Evolutionary conservation across 1,140 invertebrate genomes (phyloP).

Genomic region (Armadillidium nasatum): DNA sequence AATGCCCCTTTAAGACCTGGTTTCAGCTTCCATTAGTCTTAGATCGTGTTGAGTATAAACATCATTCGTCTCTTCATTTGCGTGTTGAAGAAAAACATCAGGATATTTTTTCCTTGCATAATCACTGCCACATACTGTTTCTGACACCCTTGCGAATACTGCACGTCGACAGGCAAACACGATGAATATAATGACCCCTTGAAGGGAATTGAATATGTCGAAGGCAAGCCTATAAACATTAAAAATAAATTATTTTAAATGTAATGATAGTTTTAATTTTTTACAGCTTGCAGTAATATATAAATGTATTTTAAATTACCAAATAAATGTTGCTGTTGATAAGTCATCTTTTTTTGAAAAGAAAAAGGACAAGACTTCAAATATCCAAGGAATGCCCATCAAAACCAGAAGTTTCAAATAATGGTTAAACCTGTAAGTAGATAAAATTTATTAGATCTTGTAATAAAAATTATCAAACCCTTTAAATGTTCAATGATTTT

Average conservation of each 20-base stretch:
- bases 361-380: conserved; percentile 37
- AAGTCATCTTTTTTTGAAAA: conserved; percentile 19
- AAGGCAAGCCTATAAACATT: conserved; percentile 31
- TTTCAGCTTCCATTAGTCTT: neutral
- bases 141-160: conserved; percentile 29
- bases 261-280: neutral
- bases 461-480: too few relatives aligned
- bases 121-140: conserved; percentile 24
- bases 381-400: conserved; percentile 38
- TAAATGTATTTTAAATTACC: conserved; percentile 21
- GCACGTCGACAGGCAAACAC: conserved; percentile 36
- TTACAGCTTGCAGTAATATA: neutral
- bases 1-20: too few relatives aligned
- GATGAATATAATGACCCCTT: conserved; percentile 35
- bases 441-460: too few relatives aligned
- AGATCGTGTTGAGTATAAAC: neutral
- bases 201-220: conserved; percentile 36
- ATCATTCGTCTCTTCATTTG: neutral
- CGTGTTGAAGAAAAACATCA: neutral
- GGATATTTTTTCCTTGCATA: conserved; percentile 29
- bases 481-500: too few relatives aligned
- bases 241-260: conserved; percentile 2
- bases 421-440: conserved; percentile 25
- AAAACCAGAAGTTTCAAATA: conserved; percentile 36
- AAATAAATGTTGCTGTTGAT: conserved; percentile 26